Percentiles rank a stretch among this genome's conserved stretches.
phyloP scores from a whole-genome alignment of 2,113 vertebrate species.

The Alligator sinensis region DNA sequence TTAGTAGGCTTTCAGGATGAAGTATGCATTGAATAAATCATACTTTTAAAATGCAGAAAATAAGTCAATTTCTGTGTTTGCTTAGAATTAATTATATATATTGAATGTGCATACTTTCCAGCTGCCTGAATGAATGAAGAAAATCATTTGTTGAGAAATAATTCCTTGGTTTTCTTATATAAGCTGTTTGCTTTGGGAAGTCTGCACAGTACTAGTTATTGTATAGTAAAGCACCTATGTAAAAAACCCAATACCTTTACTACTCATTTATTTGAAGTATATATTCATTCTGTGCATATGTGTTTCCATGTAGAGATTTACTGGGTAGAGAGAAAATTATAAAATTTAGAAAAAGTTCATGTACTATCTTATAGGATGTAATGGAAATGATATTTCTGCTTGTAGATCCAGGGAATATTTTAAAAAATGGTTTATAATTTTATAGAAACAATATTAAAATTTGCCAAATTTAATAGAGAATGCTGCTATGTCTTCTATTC shows the following conservation, averaged over 20 bases:
- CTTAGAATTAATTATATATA: background rate
- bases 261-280: background rate
- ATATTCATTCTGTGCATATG: background rate
- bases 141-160: background rate
- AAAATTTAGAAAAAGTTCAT: background rate
- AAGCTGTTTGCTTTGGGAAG: background rate
- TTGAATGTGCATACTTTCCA: background rate
- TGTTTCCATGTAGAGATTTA: accelerated
- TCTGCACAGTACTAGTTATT: background rate
- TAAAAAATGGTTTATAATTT: background rate
- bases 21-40: background rate
- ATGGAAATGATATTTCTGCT: background rate
- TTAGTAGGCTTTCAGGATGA: background rate
- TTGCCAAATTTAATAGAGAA: background rate
- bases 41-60: background rate
- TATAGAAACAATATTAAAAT: background rate
- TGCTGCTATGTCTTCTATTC: background rate
- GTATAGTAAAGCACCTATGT: accelerated
- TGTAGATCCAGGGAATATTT: no score
- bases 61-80: background rate
- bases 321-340: background rate
- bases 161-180: background rate
- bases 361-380: background rate
- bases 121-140: background rate
- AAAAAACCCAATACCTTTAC: background rate